phyloP scores from a whole-genome alignment of 53 echinoderm and acorn worm genomes.

The Patiria pectinifera region DNA sequence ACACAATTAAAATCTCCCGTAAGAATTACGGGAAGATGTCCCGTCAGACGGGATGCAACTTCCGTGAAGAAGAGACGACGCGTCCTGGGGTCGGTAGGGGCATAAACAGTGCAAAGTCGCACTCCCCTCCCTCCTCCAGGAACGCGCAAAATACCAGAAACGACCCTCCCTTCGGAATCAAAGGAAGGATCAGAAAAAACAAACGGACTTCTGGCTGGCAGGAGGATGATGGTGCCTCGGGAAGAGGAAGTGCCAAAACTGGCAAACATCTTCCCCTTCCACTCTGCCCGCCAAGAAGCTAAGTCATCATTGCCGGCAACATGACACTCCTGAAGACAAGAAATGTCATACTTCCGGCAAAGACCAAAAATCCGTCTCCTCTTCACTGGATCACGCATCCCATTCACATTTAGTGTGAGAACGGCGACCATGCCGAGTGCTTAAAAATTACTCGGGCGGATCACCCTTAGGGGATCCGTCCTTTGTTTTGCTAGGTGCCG shows the following conservation, averaged over 20 bases:
- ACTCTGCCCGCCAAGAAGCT: background rate
- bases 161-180: background rate
- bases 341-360: too few relatives aligned
- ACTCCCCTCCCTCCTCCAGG: background rate
- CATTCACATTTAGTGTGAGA: too few relatives aligned
- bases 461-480: background rate
- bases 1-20: background rate
- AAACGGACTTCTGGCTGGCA: background rate
- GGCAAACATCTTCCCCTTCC: background rate
- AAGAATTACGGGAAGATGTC: background rate
- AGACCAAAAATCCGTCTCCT: too few relatives aligned
- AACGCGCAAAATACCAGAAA: constrained; percentile 10
- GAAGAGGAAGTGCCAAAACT: background rate
- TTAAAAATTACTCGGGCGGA: too few relatives aligned
- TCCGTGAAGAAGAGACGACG: background rate
- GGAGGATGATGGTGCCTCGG: constrained; percentile 1
- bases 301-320: background rate
- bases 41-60: background rate
- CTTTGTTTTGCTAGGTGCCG: background rate
- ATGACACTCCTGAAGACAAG: constrained; percentile 1
- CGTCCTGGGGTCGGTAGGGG: background rate
- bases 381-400: too few relatives aligned
- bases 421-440: too few relatives aligned
- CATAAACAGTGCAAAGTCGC: constrained; percentile 1
- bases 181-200: background rate